These are phyloP conservation scores for Cyanoliseus patagonus DNA, from an alignment of 2,113 vertebrate species.

Conservation along the genomic window DNA sequence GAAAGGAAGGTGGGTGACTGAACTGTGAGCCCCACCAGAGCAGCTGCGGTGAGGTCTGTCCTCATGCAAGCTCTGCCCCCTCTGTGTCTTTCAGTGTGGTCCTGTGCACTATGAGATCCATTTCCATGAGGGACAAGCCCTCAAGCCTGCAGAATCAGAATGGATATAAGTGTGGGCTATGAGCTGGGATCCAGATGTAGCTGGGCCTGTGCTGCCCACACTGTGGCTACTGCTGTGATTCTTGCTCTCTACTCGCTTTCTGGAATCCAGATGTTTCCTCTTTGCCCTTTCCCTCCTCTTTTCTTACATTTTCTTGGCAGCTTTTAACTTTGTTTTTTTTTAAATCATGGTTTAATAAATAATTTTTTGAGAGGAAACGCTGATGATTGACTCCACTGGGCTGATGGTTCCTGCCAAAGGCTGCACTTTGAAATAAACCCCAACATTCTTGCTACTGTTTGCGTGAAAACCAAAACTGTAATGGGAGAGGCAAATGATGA, in stretches of 20 bases:
- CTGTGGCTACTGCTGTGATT: not conserved
- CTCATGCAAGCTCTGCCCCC: not conserved
- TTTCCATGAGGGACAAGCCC: not conserved
- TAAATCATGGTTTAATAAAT: conserved; percentile 41
- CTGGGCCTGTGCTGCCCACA: not conserved
- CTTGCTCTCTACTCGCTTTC: not conserved
- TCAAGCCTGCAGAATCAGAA: not conserved
- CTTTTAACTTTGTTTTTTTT: conserved; percentile 27
- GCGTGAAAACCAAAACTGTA: conserved; percentile 38
- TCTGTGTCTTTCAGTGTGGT: not conserved
- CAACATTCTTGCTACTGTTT: not conserved
- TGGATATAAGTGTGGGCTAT: not conserved
- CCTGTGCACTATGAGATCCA: not conserved
- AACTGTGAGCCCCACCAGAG: not conserved
- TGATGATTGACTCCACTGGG: conserved; percentile 44
- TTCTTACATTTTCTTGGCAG: conserved; percentile 17
- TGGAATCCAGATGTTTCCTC: conserved; percentile 29
- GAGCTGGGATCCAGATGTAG: not conserved
- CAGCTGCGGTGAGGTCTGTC: not conserved
- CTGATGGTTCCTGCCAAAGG: conserved; percentile 55
- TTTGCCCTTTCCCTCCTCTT: not conserved
- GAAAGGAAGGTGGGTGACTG: not conserved
- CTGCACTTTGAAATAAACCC: conserved; percentile 21
- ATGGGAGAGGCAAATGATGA: not conserved
- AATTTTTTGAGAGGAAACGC: conserved; percentile 8